Conservation (phyloP, 2,797 vertebrate genomes). For the Philypnodon macrostomus region DNA sequence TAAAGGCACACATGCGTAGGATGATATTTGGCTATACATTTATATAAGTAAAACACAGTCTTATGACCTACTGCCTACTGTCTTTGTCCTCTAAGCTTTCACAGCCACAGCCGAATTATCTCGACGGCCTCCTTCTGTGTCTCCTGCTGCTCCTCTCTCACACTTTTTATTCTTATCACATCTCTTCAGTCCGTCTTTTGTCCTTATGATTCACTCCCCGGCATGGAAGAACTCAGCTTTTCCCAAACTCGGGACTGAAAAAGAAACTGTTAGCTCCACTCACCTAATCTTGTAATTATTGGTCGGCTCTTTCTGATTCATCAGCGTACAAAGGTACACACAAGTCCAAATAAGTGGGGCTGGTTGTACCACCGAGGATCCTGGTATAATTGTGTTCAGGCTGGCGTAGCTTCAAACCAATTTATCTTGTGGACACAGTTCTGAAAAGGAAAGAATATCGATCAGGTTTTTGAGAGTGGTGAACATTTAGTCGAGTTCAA, state of each 20-base stretch:
- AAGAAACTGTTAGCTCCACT: slow-evolving; percentile 13
- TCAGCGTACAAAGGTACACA: slow-evolving; percentile 2
- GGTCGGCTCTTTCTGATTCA: slow-evolving; percentile 25
- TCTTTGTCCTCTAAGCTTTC: slow-evolving; percentile 24
- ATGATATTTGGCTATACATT: neutral
- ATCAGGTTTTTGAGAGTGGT: slow-evolving; percentile 27
- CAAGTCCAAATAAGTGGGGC: slow-evolving; percentile 14
- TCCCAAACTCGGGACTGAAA: neutral
- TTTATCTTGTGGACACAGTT: slow-evolving; percentile 38
- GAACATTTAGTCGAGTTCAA: slow-evolving; percentile 19
- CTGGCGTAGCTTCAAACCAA: slow-evolving; percentile 20
- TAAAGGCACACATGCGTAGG: too few relatives aligned
- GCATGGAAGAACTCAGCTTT: slow-evolving; percentile 2
- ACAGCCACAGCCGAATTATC: slow-evolving; percentile 14
- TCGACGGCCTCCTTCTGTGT: slow-evolving; percentile 17
- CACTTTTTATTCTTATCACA: slow-evolving; percentile 20
- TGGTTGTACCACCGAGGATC: slow-evolving; percentile 14
- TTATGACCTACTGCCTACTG: slow-evolving; percentile 14
- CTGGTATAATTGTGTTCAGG: slow-evolving; percentile 29
- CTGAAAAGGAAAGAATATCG: slow-evolving; percentile 33
- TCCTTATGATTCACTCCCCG: slow-evolving; percentile 4
- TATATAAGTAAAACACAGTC: neutral
- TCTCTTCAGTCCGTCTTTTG: slow-evolving; percentile 9
- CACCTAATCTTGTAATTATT: slow-evolving; percentile 28
- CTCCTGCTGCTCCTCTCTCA: slow-evolving; percentile 8